Base-by-base conservation (phyloP, 1,140 invertebrate genomes). In the Drosophila grimshawi region DNA sequence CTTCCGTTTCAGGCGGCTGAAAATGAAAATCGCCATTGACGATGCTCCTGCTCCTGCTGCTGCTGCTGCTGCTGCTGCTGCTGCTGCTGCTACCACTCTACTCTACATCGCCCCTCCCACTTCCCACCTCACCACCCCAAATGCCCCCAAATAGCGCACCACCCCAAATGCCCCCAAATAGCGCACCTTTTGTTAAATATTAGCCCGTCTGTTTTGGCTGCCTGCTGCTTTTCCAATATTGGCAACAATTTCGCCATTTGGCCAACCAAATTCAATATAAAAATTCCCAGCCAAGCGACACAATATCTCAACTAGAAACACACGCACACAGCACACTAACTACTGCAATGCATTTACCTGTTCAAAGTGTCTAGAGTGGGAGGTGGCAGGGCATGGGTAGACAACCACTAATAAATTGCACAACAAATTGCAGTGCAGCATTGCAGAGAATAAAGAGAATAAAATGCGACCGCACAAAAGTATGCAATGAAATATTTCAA, bases 1-100 rank as follows among this genome's bases (percentile, higher is more conserved):
- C 80, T 88, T 88, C 85, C 83, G 85, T 76, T 77, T 76, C 59
- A 59, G 81, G 71, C 76, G 81, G 80, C 65, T 88, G 79, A 82
- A 79, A 88, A 88, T 80, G 83, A 89, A 80, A 82, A 80, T 88
- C 76, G 72, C 57, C 48, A 48, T 56, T 61, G 67, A 32, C 19
- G 19, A 19, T 19, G 19, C 19, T 19, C 1, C 19, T 19, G 19
- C 19, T 19, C 0, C 19, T 19, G 19, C 19, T 19, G 19, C 19
- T 19, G 19, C 19, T 19, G 0, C 19, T 19, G 19, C 19, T 19
- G 19, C 19, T 19, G 7, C 48, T 19, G 7, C 48, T 41, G n/a
- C 37, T 56, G 52, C 35, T 27, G 43, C 19, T 52, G n/a, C 46
- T n/a, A 30, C 46, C 11, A 10, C 27, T 27, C 45, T 11, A 4